Evolutionary conservation across 2,113 vertebrate species (phyloP).

Genomic region (Chaetops frenatus): DNA sequence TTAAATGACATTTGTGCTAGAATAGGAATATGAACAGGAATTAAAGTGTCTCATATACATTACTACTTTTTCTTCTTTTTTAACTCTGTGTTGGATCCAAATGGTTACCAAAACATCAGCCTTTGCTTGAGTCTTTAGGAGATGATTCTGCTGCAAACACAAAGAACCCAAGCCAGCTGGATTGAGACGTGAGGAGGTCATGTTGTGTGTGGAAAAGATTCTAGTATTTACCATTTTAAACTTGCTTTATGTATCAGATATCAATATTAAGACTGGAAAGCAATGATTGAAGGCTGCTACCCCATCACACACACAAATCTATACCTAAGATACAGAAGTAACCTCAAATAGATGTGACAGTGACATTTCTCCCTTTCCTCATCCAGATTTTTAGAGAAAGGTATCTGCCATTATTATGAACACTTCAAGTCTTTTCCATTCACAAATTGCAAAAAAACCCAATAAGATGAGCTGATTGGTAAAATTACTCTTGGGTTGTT

Average conservation of each 20-base stretch:
- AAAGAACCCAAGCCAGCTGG: background rate
- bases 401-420: background rate
- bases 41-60: background rate
- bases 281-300: background rate
- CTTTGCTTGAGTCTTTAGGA: background rate
- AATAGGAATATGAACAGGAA: constrained; percentile 1
- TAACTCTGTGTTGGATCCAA: background rate
- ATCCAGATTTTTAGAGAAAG: background rate
- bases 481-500: background rate
- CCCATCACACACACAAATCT: background rate
- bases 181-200: background rate
- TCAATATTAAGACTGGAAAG: background rate
- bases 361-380: background rate
- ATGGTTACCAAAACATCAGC: background rate
- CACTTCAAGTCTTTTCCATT: background rate
- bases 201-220: background rate
- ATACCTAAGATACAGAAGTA: background rate
- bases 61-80: background rate
- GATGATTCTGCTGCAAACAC: background rate
- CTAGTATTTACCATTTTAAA: background rate
- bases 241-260: background rate
- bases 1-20: constrained; percentile 42
- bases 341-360: background rate
- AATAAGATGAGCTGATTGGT: background rate
- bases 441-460: background rate